These are phyloP conservation scores for Strix occidentalis DNA, from an alignment of 2,797 vertebrate genomes.

Conservation along the genomic window DNA sequence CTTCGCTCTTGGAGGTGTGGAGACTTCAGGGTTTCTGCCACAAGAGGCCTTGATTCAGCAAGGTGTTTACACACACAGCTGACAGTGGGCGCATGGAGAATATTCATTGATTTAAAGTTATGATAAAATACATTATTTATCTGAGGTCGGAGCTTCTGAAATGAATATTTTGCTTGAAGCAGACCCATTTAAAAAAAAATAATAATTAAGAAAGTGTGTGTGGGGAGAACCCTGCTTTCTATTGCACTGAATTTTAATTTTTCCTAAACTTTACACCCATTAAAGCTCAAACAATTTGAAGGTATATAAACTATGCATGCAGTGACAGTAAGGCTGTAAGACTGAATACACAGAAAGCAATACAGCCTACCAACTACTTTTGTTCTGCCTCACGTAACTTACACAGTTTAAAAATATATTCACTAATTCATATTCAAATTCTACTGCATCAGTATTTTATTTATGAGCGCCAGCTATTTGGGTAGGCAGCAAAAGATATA, in stretches of 20 bases:
- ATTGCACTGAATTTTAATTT: slow-evolving; percentile 17
- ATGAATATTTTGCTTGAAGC: background rate
- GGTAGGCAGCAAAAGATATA: background rate
- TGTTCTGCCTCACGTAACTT: background rate
- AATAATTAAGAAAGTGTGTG: background rate
- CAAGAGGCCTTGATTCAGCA: background rate
- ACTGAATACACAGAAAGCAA: background rate
- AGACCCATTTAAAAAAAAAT: background rate
- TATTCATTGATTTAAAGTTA: background rate
- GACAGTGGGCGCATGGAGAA: background rate
- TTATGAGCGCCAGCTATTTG: background rate
- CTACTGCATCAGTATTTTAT: background rate
- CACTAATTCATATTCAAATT: background rate
- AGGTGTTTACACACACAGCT: background rate
- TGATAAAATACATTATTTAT: background rate
- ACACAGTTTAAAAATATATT: background rate
- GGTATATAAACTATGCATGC: background rate
- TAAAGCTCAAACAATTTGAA: slow-evolving; percentile 18
- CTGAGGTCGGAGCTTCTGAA: background rate
- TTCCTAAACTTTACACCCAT: slow-evolving; percentile 1
- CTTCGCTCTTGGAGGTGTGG: background rate
- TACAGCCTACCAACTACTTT: background rate
- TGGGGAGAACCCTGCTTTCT: background rate
- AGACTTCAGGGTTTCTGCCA: background rate
- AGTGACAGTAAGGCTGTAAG: background rate